Percentiles rank a stretch among this genome's conserved stretches.
Evolutionary conservation across 2,113 vertebrate genomes (phyloP).

Genomic region (Sylvilagus bachmani): DNA sequence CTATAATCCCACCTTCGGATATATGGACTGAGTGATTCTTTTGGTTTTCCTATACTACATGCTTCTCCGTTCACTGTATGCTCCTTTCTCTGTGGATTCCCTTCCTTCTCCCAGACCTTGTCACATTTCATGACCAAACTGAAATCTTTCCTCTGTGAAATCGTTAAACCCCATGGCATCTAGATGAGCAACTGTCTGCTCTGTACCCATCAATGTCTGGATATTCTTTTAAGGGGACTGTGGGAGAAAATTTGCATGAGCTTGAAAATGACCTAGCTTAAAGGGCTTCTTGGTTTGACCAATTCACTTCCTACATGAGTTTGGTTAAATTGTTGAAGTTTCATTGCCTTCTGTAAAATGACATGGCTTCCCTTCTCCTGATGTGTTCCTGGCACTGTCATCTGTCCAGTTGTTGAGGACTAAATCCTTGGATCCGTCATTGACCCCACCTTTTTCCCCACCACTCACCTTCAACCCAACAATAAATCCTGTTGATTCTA

Average conservation of each 20-base stretch:
- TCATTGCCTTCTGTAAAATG: slow-evolving; percentile 49
- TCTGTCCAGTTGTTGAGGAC: neutral
- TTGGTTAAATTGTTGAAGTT: neutral
- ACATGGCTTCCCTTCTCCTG: neutral
- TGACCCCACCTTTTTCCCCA: neutral
- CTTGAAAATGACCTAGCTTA: neutral
- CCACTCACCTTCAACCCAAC: neutral
- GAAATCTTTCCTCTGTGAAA: neutral
- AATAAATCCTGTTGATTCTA: neutral
- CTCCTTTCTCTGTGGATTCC: neutral
- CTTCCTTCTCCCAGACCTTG: neutral
- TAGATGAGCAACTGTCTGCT: neutral
- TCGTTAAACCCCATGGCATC: no score
- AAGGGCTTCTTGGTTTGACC: neutral
- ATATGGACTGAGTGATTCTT: neutral
- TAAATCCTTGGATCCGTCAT: neutral
- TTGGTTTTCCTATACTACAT: neutral
- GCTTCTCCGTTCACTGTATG: neutral
- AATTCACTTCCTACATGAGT: neutral
- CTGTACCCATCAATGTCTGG: neutral
- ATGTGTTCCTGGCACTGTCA: no score
- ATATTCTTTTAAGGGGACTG: neutral
- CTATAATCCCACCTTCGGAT: neutral
- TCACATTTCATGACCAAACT: neutral
- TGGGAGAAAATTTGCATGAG: neutral